Base-by-base conservation (phyloP, 2,888 invertebrate genomes). In the Anodontia alba region DNA sequence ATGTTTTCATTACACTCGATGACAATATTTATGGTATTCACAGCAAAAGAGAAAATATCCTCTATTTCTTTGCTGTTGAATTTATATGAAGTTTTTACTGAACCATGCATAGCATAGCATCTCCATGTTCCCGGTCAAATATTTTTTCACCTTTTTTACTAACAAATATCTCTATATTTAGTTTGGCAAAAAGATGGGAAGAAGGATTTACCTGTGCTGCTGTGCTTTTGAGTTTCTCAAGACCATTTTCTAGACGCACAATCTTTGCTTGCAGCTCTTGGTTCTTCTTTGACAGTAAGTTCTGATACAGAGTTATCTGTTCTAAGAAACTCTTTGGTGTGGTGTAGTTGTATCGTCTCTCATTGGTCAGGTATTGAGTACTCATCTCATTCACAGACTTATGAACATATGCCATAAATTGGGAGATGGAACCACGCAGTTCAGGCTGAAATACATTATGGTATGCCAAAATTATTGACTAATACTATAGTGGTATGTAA, bases 271-370 rank as follows among this genome's bases (percentile, higher is more conserved):
- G 96, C n/a, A 99, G 95, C 91, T 99, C 98, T n/a, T 96, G 95
- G 74, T 97, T 96, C 95, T 99, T 98, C 85, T 96, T 96, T 85
- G 96, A 96, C 10, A 99, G 96, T 29, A 99, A 95, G 94, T 98
- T 98, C 0, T 97, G 96, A 93, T 99, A 99, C 62, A 99, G 95
- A 91, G 97, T 97, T 80, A 99, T 99, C 95, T 98, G 98, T 93
- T 99, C 99, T 73, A 99, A 95, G 95, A 98, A 99, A 85, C 98
- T 98, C 95, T 99, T 99, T 0, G 99, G 99, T 8, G 99, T 99
- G 0, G 99, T 99, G 94, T 99, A 99, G 95, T 99, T 99, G 94
- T 98, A 99, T 68, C 99, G 96, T 69, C 98, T 96, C 93, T 99
- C 99, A 92, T 98, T 98, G 80, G 97, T 96, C 75, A 99, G 95